phyloP scores from a whole-genome alignment of 2,113 vertebrate genomes.

The Seriola dumerili region DNA sequence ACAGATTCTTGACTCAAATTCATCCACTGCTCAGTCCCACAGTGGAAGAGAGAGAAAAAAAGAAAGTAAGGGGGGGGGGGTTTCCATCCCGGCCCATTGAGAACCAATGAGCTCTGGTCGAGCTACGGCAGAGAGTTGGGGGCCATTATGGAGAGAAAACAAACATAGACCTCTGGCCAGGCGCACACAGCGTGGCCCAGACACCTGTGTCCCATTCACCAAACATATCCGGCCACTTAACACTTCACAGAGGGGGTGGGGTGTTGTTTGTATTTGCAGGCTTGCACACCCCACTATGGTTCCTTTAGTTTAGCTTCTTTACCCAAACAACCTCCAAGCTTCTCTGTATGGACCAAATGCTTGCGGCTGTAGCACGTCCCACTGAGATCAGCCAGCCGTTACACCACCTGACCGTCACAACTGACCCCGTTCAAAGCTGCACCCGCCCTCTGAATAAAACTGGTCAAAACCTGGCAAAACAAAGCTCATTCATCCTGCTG shows the following conservation, averaged over 20 bases:
- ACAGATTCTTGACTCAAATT: constrained; percentile 51
- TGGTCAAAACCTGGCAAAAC: constrained; percentile 50
- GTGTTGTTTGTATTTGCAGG: constrained; percentile 72
- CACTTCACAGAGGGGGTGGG: constrained; percentile 71
- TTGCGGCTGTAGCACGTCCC: constrained; percentile 32
- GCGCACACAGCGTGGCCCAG: constrained; percentile 56
- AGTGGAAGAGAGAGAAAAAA: background rate
- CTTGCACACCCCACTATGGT: constrained; percentile 54
- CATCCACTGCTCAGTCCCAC: constrained; percentile 34
- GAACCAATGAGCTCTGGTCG: constrained; percentile 63
- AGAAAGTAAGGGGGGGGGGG: background rate
- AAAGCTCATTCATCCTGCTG: constrained; percentile 76
- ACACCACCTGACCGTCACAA: constrained; percentile 58
- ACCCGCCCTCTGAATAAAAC: constrained; percentile 53
- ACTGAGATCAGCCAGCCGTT: constrained; percentile 62
- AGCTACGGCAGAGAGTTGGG: constrained; percentile 55
- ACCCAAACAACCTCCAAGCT: constrained; percentile 48
- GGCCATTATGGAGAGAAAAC: constrained; percentile 76
- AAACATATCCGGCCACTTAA: constrained; percentile 78
- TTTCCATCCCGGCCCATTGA: constrained; percentile 48
- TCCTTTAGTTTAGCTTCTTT: constrained; percentile 58
- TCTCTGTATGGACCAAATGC: constrained; percentile 45
- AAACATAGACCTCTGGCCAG: constrained; percentile 73
- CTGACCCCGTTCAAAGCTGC: constrained; percentile 58
- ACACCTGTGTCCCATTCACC: constrained; percentile 82